Conservation (phyloP, 2,113 vertebrate genomes). For the Eulacestoma nigropectus region DNA sequence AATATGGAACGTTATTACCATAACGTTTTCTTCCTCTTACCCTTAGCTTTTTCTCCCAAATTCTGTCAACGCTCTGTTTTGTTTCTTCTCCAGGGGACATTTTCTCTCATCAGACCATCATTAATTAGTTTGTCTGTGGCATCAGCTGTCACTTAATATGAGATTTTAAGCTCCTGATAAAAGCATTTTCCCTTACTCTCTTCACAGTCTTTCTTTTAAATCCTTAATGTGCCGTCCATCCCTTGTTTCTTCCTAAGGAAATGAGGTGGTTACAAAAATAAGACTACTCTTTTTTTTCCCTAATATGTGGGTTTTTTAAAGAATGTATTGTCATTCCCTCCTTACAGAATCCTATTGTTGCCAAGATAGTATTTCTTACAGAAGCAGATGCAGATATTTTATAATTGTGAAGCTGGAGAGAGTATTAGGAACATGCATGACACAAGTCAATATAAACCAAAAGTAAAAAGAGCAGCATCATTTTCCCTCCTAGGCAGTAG, state of each 20-base stretch:
- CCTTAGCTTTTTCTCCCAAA: background rate
- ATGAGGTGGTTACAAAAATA: background rate
- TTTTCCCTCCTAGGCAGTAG: background rate
- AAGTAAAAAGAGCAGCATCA: background rate
- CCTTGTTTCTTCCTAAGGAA: background rate
- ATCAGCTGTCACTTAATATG: constrained; percentile 13
- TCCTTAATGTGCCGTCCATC: background rate
- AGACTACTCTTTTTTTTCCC: background rate
- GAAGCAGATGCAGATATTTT: background rate
- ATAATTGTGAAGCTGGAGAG: background rate
- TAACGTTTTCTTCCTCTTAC: background rate
- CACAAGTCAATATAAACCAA: background rate
- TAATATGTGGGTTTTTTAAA: background rate
- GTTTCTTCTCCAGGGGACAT: background rate
- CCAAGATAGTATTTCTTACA: background rate
- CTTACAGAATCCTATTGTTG: background rate
- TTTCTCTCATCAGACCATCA: background rate
- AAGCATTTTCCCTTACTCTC: background rate
- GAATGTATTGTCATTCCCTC: background rate
- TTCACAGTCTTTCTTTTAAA: background rate
- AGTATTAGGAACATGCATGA: background rate
- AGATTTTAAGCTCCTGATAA: background rate
- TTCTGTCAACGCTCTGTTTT: background rate
- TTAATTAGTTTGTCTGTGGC: constrained; percentile 42
- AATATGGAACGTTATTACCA: background rate